phyloP scores from a whole-genome alignment of 2,113 vertebrate genomes.

The Dermatemys mawii region DNA sequence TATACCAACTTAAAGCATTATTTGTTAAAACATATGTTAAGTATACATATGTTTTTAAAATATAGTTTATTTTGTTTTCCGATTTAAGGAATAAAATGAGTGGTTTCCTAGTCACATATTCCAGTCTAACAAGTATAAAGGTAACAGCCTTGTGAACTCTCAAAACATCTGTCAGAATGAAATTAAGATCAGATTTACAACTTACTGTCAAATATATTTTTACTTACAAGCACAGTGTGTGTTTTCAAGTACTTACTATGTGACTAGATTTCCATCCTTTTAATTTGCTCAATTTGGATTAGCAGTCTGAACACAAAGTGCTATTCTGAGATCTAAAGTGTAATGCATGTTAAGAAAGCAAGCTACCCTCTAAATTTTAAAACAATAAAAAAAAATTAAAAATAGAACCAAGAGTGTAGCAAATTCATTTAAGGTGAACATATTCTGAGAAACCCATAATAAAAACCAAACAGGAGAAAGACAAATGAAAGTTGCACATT shows the following conservation, averaged over 20 bases:
- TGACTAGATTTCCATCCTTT: neutral
- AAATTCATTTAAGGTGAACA: neutral
- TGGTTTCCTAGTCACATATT: neutral
- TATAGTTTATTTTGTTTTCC: constrained; percentile 28
- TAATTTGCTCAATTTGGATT: neutral
- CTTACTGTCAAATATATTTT: neutral
- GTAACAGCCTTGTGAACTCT: neutral
- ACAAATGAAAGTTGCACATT: constrained; percentile 8
- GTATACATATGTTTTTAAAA: neutral
- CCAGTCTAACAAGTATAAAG: neutral
- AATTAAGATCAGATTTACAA: neutral
- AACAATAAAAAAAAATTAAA: neutral
- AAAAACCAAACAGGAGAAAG: neutral
- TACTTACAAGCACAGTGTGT: neutral
- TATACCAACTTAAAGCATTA: neutral
- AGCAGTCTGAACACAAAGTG: constrained; percentile 4
- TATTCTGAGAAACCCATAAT: neutral
- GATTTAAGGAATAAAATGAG: neutral
- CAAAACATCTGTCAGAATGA: neutral
- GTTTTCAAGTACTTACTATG: neutral
- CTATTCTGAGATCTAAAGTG: neutral
- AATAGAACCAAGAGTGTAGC: neutral
- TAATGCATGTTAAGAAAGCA: neutral
- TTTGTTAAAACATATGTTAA: neutral
- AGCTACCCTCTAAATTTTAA: constrained; percentile 3